Evolutionary conservation across 2,797 vertebrate species (phyloP).

Genomic region (Austrolebias charrua): DNA sequence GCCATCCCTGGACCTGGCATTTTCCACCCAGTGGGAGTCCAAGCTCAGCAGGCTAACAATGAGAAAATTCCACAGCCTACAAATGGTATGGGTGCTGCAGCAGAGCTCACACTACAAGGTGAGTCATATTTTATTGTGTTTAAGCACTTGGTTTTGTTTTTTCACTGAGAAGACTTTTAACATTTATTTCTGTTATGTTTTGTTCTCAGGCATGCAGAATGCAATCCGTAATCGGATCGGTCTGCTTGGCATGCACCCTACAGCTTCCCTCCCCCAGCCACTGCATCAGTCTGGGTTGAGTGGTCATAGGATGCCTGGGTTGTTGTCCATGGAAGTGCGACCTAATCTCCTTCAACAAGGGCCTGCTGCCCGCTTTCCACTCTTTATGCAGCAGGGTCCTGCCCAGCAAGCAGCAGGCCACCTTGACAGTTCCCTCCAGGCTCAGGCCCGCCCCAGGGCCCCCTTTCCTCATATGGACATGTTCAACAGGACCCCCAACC

Average conservation of each 20-base stretch:
- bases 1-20: conserved; percentile 83
- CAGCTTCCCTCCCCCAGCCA: conserved; percentile 82
- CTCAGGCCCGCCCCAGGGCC: conserved; percentile 83
- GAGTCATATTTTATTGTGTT: conserved; percentile 11
- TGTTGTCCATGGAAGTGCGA: conserved; percentile 91
- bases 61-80: conserved; percentile 70
- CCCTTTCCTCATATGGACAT: conserved; percentile 91
- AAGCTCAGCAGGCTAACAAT: conserved; percentile 63
- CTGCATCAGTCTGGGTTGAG: conserved; percentile 85
- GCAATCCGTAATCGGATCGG: conserved; percentile 85
- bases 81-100: conserved; percentile 72
- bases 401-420: conserved; percentile 78
- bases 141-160: neutral
- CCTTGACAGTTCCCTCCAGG: conserved; percentile 87
- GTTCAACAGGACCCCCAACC: conserved; percentile 84
- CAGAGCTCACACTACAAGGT: conserved; percentile 81
- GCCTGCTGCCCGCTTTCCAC: conserved; percentile 81
- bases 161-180: neutral
- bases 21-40: conserved; percentile 86
- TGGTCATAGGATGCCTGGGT: conserved; percentile 88
- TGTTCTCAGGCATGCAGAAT: conserved; percentile 79
- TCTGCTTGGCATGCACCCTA: conserved; percentile 87
- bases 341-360: conserved; percentile 85
- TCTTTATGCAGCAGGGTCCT: conserved; percentile 89
- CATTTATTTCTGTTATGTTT: conserved; percentile 17